phyloP scores from a whole-genome alignment of 2,113 vertebrate species.

The Cynocephalus volans region DNA sequence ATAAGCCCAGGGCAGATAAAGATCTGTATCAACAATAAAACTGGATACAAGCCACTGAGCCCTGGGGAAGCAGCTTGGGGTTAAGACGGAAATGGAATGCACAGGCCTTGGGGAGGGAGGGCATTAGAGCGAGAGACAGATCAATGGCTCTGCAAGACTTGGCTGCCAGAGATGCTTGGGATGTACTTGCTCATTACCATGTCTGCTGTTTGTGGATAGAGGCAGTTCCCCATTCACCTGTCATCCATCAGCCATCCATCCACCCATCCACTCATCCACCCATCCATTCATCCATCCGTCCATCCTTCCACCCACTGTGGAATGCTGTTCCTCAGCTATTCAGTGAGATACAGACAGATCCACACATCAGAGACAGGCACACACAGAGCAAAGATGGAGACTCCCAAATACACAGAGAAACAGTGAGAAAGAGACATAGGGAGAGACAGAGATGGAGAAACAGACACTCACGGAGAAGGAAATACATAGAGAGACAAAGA shows the following conservation, averaged over 20 bases:
- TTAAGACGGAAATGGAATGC: constrained; percentile 70
- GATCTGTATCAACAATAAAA: constrained; percentile 92
- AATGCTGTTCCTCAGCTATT: neutral
- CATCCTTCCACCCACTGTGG: neutral
- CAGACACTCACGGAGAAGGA: neutral
- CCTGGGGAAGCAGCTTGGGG: constrained; percentile 82
- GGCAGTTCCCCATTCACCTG: neutral
- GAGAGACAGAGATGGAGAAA: neutral
- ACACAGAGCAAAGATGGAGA: neutral
- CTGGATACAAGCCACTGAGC: constrained; percentile 86
- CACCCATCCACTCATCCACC: neutral
- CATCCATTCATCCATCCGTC: neutral
- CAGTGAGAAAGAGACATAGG: neutral
- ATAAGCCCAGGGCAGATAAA: constrained; percentile 93
- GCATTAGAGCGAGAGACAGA: constrained; percentile 11
- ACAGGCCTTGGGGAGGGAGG: constrained; percentile 45
- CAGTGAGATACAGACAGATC: neutral
- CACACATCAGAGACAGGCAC: neutral
- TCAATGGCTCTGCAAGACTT: constrained; percentile 62
- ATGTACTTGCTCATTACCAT: constrained; percentile 30
- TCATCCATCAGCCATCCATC: neutral
- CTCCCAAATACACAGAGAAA: neutral
- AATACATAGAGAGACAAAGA: neutral
- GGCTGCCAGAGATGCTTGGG: neutral
- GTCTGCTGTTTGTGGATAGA: constrained; percentile 45